Evolutionary conservation across 64 coral and sea anemone genomes (phyloP), one percentile per base, ranked within the genome.

Genomic region (Dendrophyllia cribrosa): DNA sequence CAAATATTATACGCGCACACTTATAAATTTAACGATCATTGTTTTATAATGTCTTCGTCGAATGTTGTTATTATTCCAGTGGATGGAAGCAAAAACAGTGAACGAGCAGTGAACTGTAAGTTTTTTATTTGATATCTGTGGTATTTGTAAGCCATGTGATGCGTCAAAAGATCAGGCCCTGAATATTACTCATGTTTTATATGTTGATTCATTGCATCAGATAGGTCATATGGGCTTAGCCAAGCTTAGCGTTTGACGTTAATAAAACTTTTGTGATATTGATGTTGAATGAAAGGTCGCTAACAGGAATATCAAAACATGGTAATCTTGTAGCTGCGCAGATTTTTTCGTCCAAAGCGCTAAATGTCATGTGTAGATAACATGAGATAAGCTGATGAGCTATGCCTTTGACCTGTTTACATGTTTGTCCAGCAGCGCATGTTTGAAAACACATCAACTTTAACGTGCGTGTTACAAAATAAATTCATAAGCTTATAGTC

Each of bases 81-180:
- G 19, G 92, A 94, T 74, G 92, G 92, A 21, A 94, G 92, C 47
- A 94, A 94, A 89, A 94, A 94, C 75, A 83, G 92, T 65, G 77
- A 65, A n/a, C 86, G 92, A 25, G 86, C 92, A 6, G 79, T 94
- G 34, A 53, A 89, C 46, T 94, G 92, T 94, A 83, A 93, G 91
- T 45, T 48, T 65, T 45, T 49, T 55, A 49, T 10, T 14, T 67
- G 9, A 7, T 85, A 25, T 49, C 16, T 12, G 4, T 65, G 44
- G 53, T 56, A 56, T 12, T 12, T 9, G 12, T 56, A 12, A 9
- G 2, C 11, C 5, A 6, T 12, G 53, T 56, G 48, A 15, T 47
- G n/a, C 80, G 10, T 83, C 1, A 4, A 20, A 47, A 49, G 43
- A 20, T 66, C 9, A 43, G 5, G 62, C 17, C 62, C 62, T 5